phyloP scores from a whole-genome alignment of 2,888 invertebrate species.

The Deilephila porcellus region DNA sequence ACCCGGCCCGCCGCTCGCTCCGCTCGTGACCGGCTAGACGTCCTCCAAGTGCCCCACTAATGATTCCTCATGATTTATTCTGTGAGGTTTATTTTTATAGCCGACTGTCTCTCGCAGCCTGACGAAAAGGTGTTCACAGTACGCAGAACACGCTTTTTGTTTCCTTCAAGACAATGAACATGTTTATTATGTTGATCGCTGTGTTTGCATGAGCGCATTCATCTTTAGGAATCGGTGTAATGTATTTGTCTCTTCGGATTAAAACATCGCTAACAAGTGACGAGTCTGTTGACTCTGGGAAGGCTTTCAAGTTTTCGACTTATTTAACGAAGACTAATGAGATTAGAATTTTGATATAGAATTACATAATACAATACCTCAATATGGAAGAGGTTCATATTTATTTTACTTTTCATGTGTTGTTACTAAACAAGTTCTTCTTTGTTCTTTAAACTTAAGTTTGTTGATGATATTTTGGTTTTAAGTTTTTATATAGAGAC shows the following conservation, averaged over 20 bases:
- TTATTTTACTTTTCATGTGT: too few species aligned
- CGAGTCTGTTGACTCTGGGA: background rate
- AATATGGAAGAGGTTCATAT: too few species aligned
- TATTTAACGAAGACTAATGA: too few species aligned
- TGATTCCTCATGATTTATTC: slow-evolving; percentile 81
- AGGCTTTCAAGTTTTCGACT: too few species aligned
- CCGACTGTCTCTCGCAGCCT: slow-evolving; percentile 55
- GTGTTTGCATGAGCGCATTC: background rate
- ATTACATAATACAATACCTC: too few species aligned
- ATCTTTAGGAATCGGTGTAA: background rate
- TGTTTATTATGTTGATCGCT: slow-evolving; percentile 16
- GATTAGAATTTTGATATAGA: too few species aligned
- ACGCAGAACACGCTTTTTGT: slow-evolving; percentile 42
- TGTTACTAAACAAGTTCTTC: too few species aligned
- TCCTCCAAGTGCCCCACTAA: slow-evolving; percentile 64
- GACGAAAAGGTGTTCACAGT: slow-evolving; percentile 60
- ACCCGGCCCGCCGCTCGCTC: slow-evolving; percentile 40
- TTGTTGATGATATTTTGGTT: too few species aligned
- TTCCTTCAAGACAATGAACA: slow-evolving; percentile 30
- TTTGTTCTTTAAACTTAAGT: too few species aligned
- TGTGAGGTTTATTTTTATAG: slow-evolving; percentile 70
- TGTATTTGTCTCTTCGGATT: background rate
- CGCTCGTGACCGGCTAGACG: slow-evolving; percentile 35
- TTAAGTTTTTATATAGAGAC: too few species aligned
- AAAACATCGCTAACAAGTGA: background rate